These are phyloP conservation scores for Trididemnum miniatum DNA, from an alignment of 23 tunicate species.

Conservation along the genomic window DNA sequence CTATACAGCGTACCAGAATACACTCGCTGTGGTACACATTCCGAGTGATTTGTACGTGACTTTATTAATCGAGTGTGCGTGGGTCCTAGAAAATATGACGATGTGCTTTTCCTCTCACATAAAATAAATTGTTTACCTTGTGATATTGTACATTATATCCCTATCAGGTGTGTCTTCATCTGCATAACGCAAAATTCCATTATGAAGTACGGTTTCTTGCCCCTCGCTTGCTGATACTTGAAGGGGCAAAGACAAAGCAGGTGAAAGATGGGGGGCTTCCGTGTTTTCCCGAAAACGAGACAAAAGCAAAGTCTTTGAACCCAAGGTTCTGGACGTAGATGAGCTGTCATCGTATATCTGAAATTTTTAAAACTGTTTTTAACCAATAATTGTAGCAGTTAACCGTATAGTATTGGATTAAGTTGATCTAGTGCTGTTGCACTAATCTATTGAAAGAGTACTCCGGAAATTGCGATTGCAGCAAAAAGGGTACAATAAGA, in stretches of 20 bases:
- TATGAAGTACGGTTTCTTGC: conserved; percentile 55
- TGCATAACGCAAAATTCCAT: conserved; percentile 69
- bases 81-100: no score
- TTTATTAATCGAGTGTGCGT: no score
- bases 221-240: conserved; percentile 72
- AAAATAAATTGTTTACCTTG: conserved; percentile 60
- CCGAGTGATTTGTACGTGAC: no score
- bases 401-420: no score
- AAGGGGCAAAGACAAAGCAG: conserved; percentile 52
- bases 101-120: no score
- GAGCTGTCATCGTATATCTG: conserved; percentile 61
- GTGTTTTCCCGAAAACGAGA: conserved; percentile 50
- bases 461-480: background rate
- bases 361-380: background rate
- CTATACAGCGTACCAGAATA: no score
- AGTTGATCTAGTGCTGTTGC: no score
- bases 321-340: conserved; percentile 31
- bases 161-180: conserved; percentile 91
- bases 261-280: conserved; percentile 57
- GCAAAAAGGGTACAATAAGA: no score
- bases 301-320: conserved; percentile 36
- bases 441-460: background rate
- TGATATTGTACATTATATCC: conserved; percentile 79
- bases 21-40: no score
- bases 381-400: no score